Evolutionary conservation across 2,797 vertebrate species (phyloP).

Genomic region (Aulostomus chinensis): DNA sequence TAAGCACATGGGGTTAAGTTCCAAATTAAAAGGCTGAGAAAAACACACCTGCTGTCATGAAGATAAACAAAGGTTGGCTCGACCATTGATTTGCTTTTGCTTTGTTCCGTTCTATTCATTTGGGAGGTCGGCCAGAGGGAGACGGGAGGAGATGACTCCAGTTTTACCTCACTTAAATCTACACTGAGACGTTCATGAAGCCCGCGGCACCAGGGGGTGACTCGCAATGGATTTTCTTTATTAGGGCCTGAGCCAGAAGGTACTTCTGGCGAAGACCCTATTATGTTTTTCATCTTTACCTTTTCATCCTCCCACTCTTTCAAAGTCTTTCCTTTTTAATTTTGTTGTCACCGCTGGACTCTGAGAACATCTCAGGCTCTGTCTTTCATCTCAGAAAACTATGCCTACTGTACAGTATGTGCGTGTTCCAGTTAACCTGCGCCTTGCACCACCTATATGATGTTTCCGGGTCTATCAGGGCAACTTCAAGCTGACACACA

Average conservation of each 20-base stretch:
- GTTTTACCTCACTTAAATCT: slow-evolving; percentile 32
- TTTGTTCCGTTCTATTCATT: slow-evolving; percentile 15
- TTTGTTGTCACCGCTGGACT: slow-evolving; percentile 1
- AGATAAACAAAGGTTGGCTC: slow-evolving; percentile 3
- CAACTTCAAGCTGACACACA: slow-evolving; percentile 20
- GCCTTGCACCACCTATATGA: too few species aligned
- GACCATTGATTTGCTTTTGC: slow-evolving; percentile 7
- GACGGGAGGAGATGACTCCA: background rate
- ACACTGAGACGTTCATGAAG: slow-evolving; percentile 19
- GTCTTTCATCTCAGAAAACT: slow-evolving; percentile 25
- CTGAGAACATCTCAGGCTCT: slow-evolving; percentile 11
- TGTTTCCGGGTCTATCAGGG: background rate
- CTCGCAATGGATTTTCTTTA: background rate
- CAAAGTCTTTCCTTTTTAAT: slow-evolving; percentile 13
- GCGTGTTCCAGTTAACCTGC: too few species aligned
- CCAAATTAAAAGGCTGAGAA: background rate
- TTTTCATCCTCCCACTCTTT: slow-evolving; percentile 18
- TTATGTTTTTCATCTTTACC: slow-evolving; percentile 4
- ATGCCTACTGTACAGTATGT: background rate
- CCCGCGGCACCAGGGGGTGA: slow-evolving; percentile 7
- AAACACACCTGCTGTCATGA: background rate
- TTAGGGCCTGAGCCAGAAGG: too few species aligned
- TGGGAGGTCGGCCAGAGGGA: slow-evolving; percentile 3
- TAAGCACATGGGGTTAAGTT: background rate
- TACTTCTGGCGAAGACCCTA: too few species aligned